Conservation (phyloP, 1,140 invertebrate species). For the Brachystomella parvula region DNA sequence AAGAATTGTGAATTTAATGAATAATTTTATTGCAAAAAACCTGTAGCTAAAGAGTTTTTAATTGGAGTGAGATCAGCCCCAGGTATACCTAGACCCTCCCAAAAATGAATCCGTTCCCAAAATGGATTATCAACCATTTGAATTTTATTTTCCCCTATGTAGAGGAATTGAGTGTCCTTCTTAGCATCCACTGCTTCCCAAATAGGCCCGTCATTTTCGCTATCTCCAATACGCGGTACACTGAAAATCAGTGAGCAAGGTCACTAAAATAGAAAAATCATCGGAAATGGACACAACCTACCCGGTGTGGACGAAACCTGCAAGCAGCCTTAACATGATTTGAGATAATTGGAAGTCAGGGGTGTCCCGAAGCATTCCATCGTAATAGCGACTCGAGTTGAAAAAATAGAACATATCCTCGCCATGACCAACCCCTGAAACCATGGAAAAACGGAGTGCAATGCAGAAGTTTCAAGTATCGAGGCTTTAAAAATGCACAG, state of each 20-base stretch:
- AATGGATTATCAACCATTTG: slow-evolving; percentile 30
- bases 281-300: neutral
- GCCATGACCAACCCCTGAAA: slow-evolving; percentile 22
- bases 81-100: slow-evolving; percentile 22
- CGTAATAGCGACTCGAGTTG: slow-evolving; percentile 20
- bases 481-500: neutral
- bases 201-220: slow-evolving; percentile 17
- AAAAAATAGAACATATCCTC: slow-evolving; percentile 30
- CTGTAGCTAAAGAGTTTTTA: no score
- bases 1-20: no score
- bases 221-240: slow-evolving; percentile 19
- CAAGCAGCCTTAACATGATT: slow-evolving; percentile 26
- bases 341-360: slow-evolving; percentile 25
- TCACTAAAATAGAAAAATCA: neutral
- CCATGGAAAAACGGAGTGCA: neutral
- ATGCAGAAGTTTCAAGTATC: neutral
- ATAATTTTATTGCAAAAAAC: no score
- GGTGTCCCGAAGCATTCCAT: slow-evolving; percentile 20
- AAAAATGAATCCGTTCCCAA: slow-evolving; percentile 27
- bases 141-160: slow-evolving; percentile 11
- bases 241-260: slow-evolving; percentile 11
- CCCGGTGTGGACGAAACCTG: slow-evolving; percentile 27
- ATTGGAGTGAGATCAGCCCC: slow-evolving; percentile 8
- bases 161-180: slow-evolving; percentile 21
- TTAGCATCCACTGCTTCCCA: slow-evolving; percentile 19